Evolutionary conservation across 2,888 invertebrate species (phyloP), one percentile per base, ranked within the genome.

Genomic region (Euspilapteryx auroguttella): DNA sequence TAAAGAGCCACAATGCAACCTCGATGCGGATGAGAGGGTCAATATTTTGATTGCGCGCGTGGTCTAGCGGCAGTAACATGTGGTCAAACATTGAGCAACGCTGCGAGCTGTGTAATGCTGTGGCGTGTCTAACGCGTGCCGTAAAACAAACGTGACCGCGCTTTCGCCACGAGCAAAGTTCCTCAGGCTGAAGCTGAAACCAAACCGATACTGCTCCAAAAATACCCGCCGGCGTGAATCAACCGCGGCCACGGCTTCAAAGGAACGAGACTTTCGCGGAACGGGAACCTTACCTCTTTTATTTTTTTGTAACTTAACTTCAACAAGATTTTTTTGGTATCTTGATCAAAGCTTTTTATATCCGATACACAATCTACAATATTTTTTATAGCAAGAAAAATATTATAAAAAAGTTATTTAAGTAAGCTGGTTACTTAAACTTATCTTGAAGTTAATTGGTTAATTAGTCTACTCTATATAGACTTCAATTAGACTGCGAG

Each of bases 31-130:
- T 66, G 57, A 66, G 66, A 65, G 65, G 50, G 61, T 69, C 65
- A 73, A 75, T 75, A 73, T 75, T 73, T 56, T 75, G 68, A 65
- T 71, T 66, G 64, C 40, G 46, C 64, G 62, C 61, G 63, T 61
- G 68, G 56, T 58, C 38, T 41, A 49, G 46, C 51, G 49, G 45
- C 58, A 47, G 55, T 54, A 62, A 68, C 69, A 69, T 68, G 61
- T 68, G 73, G 59, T 62, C 57, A 71, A 71, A 73, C 54, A 69
- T 75, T 75, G 63, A 58, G 73, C 65, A 71, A 71, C 45, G 41
- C 41, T 40, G 38, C 43, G 50, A 46, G 44, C 44, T 17, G 17
- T 17, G 8, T 6, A 17, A 17, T 17, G 17, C n/a, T n/a, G n/a
- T n/a, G n/a, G n/a, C n/a, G n/a, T n/a, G n/a, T n/a, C n/a, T n/a